Evolutionary conservation across 2,888 invertebrate genomes (phyloP), one percentile per base, ranked within the genome.

Genomic region (Sylvicola fuscatus): DNA sequence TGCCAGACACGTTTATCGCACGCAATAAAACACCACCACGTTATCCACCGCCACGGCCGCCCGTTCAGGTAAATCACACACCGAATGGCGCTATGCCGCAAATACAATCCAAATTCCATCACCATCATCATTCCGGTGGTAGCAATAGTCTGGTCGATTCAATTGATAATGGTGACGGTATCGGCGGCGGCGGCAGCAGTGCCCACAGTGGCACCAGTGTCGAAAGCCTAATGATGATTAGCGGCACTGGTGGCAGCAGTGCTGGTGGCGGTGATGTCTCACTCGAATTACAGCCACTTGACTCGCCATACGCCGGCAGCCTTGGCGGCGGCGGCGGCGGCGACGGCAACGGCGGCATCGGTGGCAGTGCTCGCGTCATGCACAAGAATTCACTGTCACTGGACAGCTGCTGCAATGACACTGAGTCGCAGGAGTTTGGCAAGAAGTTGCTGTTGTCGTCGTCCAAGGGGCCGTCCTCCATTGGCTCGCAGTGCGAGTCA

Each of bases 1-100:
- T 92, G 50, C 95, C 95, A 52, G 90, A 90, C 58, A 80, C 79
- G 50, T 90, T 90, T 66, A 76, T 87, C 52, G 86, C 81, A 46
- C 67, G 81, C 50, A 81, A 80, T 61, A 90, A 90, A 64, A 86
- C 86, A 44, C 84, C 87, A 31, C 90, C 89, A 28, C 70, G 86
- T 49, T 89, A 84, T 68, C 83, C 83, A 42, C 82, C 83, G 34
- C 81, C 81, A 36, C 71, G 78, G 47, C 72, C 73, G 45, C 66
- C 71, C 44, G 38, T 40, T 38, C 71, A 71, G 68, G 70, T 72
- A 54, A 52, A 41, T 40, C 37, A 38, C 27, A 30, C 14, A 28
- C 33, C 38, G 32, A 41, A 37, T 40, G 27, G 31, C 32, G 32
- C 37, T 33, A 32, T 35, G 38, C 38, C 38, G 14, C 38, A 38